Percentiles rank a stretch among this genome's conserved stretches.
Evolutionary conservation across 1,140 invertebrate species (phyloP).

Genomic region (Pachyrhynchus sulphureomaculatus): DNA sequence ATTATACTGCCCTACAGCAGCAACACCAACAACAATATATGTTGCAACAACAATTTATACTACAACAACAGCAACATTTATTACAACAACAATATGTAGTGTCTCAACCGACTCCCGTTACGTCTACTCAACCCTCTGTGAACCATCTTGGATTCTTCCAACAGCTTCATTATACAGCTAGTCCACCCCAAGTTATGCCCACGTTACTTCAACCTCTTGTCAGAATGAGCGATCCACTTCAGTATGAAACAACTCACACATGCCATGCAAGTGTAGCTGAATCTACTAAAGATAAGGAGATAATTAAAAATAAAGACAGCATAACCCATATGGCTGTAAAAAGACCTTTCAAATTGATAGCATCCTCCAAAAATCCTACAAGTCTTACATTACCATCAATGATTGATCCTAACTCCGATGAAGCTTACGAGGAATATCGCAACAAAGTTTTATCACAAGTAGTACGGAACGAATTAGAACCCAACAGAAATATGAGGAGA

Average conservation of each 20-base stretch:
- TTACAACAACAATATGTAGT: not conserved
- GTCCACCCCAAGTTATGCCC: not conserved
- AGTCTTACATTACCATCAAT: not conserved
- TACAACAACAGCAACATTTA: not conserved
- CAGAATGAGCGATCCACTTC: not conserved
- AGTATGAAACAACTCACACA: not conserved
- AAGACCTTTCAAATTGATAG: not conserved
- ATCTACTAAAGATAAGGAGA: not conserved
- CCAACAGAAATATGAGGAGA: constrained; percentile 69
- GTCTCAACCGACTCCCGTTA: not conserved
- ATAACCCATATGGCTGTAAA: not conserved
- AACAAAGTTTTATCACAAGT: constrained; percentile 65
- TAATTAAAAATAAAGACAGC: not conserved
- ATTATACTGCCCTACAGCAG: not conserved
- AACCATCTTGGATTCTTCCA: not conserved
- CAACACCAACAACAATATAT: not conserved
- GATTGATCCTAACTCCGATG: constrained; percentile 52
- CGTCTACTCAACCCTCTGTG: not conserved
- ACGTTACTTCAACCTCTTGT: not conserved
- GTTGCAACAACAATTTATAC: not conserved
- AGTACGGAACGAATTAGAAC: constrained; percentile 57
- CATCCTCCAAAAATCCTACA: not conserved
- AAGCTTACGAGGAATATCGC: constrained; percentile 67
- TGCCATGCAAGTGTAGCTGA: not conserved
- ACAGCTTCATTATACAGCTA: too few relatives aligned